Base-by-base conservation (phyloP, 1,140 invertebrate genomes). In the Drosophila kepulauana region DNA sequence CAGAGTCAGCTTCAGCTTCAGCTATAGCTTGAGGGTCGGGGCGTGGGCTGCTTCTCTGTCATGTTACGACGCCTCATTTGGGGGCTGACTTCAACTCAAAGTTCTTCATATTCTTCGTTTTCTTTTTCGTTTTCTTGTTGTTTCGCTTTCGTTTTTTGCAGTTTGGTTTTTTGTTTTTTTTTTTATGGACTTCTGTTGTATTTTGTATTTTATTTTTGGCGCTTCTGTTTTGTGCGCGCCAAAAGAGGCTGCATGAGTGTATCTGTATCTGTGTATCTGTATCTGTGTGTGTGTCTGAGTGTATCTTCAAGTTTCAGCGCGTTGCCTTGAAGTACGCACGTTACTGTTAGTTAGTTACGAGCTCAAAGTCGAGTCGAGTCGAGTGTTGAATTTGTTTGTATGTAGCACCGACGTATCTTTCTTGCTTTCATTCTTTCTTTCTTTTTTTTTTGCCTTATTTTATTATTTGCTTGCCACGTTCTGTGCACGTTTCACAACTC, bases 141-240 rank as follows among this genome's bases (percentile, higher is more conserved):
- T 61, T 73, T 79, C 13, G 72, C 63, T 74, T 78, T 78, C 69
- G 6, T 30, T 69, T 69, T 58, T 52, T 74, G 65, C 30, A 61
- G 63, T 72, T 57, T 76, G 15, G 10, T 54, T 46, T 66, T 52
- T 56, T 38, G 35, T 38, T 33, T 7, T 33, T 33, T 33, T 33
- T 33, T 8, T 33, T 33, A 25, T 25, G 20, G 4, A 25, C 20
- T 33, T 33, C 7, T 33, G 30, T 52, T 65, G 43, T 74, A 38
- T 46, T 38, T 15, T 57, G 43, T 43, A 13, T 43, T 56, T 28
- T 48, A 66, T 84, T 80, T 87, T 87, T 79, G 77, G 84, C 74
- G 84, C 84, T 87, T 88, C 84, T 89, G 81, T 82, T 82, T 62
- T 49, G 68, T 76, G 84, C 84, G 85, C 85, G 84, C 84, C 84